phyloP scores from a whole-genome alignment of 2,113 vertebrate genomes.

The Pomatostomus ruficeps region DNA sequence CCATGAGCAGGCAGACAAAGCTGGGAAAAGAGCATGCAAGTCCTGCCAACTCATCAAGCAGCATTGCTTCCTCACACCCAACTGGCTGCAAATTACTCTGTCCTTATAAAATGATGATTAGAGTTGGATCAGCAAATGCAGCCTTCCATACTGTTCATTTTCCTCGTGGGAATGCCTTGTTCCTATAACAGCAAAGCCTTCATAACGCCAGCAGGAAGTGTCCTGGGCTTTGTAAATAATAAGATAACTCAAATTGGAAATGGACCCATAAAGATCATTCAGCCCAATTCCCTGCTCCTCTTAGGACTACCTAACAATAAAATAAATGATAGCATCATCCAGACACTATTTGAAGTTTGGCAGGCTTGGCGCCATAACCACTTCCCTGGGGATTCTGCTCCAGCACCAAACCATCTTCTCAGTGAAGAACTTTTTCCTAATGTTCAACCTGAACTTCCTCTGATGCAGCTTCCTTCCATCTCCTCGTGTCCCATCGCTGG shows the following conservation, averaged over 20 bases:
- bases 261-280: not conserved
- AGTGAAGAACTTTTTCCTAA: not conserved
- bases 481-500: accelerated
- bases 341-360: not conserved
- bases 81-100: not conserved
- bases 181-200: not conserved
- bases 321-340: not conserved
- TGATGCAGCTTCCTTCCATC: not conserved
- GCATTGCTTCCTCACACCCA: not conserved
- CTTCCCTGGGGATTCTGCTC: not conserved
- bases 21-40: not conserved
- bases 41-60: not conserved
- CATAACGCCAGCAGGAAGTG: not conserved
- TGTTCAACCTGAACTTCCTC: not conserved
- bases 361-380: not conserved
- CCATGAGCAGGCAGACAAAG: not conserved
- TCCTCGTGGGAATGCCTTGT: not conserved
- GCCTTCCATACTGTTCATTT: not conserved
- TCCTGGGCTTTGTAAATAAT: not conserved
- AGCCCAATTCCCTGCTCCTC: not conserved
- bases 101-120: not conserved
- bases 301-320: not conserved
- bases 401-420: not conserved
- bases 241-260: not conserved
- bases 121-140: not conserved